phyloP scores from a whole-genome alignment of 1,140 invertebrate genomes.

The Philotrypesis tridentata region DNA sequence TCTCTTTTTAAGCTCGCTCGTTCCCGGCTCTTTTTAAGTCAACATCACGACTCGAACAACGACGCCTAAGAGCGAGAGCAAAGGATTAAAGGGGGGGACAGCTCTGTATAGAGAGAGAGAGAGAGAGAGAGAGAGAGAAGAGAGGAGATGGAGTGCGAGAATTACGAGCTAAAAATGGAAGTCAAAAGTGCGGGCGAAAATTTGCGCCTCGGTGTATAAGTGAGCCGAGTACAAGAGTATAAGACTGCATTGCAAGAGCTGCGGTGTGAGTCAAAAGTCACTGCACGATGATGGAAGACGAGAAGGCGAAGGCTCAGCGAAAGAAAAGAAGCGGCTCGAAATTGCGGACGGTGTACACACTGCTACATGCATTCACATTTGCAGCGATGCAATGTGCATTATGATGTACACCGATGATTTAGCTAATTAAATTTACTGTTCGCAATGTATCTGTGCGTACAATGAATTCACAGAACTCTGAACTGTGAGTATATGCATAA shows the following conservation, averaged over 20 bases:
- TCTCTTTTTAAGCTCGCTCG: not conserved
- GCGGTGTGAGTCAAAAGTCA: slow-evolving; percentile 10
- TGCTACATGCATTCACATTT: too few species aligned
- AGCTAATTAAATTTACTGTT: too few species aligned
- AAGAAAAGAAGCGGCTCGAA: too few species aligned
- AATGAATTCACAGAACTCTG: too few species aligned
- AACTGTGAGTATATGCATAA: too few species aligned
- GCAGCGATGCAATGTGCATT: too few species aligned
- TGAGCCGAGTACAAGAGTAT: slow-evolving; percentile 1
- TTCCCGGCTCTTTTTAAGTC: slow-evolving; percentile 13
- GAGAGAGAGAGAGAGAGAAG: not conserved
- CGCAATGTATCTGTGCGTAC: too few species aligned
- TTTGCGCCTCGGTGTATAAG: not conserved
- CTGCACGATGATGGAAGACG: not conserved
- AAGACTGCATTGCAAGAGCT: not conserved
- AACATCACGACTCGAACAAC: slow-evolving; percentile 9
- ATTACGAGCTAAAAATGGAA: not conserved
- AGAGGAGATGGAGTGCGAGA: too few species aligned
- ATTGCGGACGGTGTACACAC: too few species aligned
- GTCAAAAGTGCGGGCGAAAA: too few species aligned
- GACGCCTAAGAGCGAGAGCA: not conserved
- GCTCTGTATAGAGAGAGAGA: not conserved
- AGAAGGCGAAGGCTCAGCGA: too few species aligned
- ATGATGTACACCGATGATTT: too few species aligned
- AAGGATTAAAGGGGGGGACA: not conserved